Percentiles rank a stretch among this genome's conserved stretches.
Conservation (phyloP, 2,113 vertebrate genomes). For the Onychostoma macrolepis region DNA sequence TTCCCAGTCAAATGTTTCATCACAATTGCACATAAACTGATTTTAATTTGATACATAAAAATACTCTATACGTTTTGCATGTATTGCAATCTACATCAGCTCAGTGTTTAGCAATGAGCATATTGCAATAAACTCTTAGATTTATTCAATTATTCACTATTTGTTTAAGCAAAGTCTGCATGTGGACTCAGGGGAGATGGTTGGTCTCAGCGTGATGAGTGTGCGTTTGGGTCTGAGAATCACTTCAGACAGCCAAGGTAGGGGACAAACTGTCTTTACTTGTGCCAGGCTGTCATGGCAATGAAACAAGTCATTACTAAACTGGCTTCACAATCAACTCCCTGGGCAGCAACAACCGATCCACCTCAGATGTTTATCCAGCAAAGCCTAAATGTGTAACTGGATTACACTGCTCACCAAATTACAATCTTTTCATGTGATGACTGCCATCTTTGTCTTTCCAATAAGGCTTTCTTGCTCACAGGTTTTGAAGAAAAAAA, state of each 20-base stretch:
- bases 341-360: conserved; percentile 16
- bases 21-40: neutral
- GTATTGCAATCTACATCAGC: neutral
- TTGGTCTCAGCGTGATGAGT: conserved; percentile 8
- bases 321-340: conserved; percentile 22
- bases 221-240: conserved; percentile 21
- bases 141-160: neutral
- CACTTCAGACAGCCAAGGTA: conserved; percentile 21
- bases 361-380: conserved; percentile 45
- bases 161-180: conserved; percentile 15
- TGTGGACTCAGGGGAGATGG: neutral
- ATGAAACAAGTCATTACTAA: conserved; percentile 43
- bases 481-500: neutral
- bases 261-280: conserved; percentile 21
- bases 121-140: neutral
- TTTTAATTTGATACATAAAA: neutral
- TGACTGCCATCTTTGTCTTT: conserved; percentile 20
- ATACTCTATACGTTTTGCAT: neutral
- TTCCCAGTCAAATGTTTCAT: neutral
- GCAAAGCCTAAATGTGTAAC: conserved; percentile 27
- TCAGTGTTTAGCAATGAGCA: neutral
- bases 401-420: conserved; percentile 35
- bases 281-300: conserved; percentile 27
- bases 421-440: conserved; percentile 25
- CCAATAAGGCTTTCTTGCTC: neutral